A percentile compares a stretch with the other conserved stretches of the same genome.
Conservation (phyloP, 1,140 invertebrate species). For the Macrocentrus cingulum region DNA sequence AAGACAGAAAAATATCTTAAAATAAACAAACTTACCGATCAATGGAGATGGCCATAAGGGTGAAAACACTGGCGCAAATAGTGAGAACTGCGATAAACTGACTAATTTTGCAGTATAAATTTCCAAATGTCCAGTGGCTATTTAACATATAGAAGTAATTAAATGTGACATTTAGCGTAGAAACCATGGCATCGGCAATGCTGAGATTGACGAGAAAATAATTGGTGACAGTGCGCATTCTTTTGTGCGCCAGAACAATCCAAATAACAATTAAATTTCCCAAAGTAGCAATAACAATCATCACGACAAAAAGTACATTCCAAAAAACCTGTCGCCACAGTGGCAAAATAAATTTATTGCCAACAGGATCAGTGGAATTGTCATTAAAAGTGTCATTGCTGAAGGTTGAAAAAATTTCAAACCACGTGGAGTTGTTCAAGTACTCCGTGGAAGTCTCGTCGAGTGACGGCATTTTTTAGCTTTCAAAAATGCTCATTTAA, state of each 20-base stretch:
- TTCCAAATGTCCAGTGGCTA: conserved; percentile 91
- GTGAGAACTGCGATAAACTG: conserved; percentile 91
- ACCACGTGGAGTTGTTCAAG: conserved; percentile 33
- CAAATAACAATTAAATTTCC: conserved; percentile 94
- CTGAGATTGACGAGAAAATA: conserved; percentile 95
- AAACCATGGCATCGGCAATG: conserved; percentile 88
- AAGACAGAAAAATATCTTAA: background rate
- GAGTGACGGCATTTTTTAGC: conserved; percentile 34
- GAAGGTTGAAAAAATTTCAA: conserved; percentile 32
- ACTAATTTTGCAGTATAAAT: conserved; percentile 89
- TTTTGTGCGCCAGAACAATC: conserved; percentile 87
- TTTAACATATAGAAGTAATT: conserved; percentile 93
- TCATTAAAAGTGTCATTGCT: conserved; percentile 37
- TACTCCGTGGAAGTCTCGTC: conserved; percentile 33
- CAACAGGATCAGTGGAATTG: conserved; percentile 39
- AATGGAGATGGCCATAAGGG: conserved; percentile 93
- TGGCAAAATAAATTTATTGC: conserved; percentile 71
- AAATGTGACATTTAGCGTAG: conserved; percentile 89
- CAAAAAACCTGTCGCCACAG: conserved; percentile 85
- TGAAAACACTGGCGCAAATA: conserved; percentile 91
- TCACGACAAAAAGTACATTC: conserved; percentile 79
- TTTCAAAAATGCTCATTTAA: background rate
- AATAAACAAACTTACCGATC: conserved; percentile 77
- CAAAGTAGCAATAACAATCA: conserved; percentile 89
- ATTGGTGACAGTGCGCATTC: conserved; percentile 94